phyloP scores from a whole-genome alignment of 2,888 invertebrate genomes.

The Teinopalpus imperialis region DNA sequence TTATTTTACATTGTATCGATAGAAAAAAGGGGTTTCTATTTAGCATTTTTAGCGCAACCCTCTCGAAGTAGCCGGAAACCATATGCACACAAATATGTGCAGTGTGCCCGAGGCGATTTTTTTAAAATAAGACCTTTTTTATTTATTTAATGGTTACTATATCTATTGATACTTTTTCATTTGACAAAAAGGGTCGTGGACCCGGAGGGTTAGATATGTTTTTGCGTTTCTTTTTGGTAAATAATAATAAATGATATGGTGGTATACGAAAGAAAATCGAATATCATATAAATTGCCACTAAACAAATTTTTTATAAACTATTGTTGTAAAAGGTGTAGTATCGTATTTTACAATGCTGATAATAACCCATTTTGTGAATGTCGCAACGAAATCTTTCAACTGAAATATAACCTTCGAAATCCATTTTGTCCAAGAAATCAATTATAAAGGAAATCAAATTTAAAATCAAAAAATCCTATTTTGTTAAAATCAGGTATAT shows the following conservation, averaged over 20 bases:
- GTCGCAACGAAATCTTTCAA: no score
- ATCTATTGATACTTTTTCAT: slow-evolving; percentile 68
- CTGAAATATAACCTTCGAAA: no score
- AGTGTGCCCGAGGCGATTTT: slow-evolving; percentile 62
- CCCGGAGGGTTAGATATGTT: slow-evolving; percentile 71
- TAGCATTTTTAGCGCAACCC: slow-evolving; percentile 74
- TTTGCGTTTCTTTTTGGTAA: slow-evolving; percentile 72
- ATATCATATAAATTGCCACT: background rate
- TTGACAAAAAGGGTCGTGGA: slow-evolving; percentile 61
- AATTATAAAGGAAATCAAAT: no score
- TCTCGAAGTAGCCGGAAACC: slow-evolving; percentile 79
- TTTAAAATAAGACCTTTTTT: slow-evolving; percentile 51
- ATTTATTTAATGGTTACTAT: slow-evolving; percentile 80
- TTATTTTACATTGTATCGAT: slow-evolving; percentile 29
- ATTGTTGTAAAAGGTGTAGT: no score
- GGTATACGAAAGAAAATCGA: slow-evolving; percentile 48
- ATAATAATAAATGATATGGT: slow-evolving; percentile 77
- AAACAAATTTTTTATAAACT: no score
- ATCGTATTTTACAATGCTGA: no score
- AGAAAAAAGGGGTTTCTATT: slow-evolving; percentile 47
- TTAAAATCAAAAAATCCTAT: no score
- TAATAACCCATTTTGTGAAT: no score
- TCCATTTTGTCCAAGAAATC: no score
- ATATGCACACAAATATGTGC: slow-evolving; percentile 79
- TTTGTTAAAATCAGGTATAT: no score